Evolutionary conservation across 2,113 vertebrate species (phyloP).

Genomic region (Embiotoca jacksoni): DNA sequence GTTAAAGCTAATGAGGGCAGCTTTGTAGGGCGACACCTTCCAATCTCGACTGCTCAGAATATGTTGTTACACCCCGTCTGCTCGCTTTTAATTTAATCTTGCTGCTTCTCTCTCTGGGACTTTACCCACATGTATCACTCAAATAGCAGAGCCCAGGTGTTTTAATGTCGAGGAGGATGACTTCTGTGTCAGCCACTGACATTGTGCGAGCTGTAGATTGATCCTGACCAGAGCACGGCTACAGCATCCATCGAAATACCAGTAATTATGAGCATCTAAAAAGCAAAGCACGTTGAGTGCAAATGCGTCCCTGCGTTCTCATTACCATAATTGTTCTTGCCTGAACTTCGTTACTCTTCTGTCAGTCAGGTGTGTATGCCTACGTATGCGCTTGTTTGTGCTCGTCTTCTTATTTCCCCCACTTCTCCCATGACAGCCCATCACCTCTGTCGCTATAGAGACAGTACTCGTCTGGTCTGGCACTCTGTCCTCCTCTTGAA

Average conservation of each 20-base stretch:
- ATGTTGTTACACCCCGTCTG: not conserved
- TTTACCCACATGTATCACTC: constrained; percentile 1
- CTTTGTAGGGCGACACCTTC: not conserved
- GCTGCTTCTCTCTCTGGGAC: constrained; percentile 4
- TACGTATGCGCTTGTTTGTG: not conserved
- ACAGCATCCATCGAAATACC: constrained; percentile 24
- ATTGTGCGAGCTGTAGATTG: constrained; percentile 21
- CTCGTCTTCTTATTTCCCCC: constrained; percentile 5
- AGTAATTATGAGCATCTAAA: constrained; percentile 41
- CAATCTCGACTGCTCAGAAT: constrained; percentile 1
- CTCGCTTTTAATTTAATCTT: constrained; percentile 26
- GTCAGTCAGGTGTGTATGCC: constrained; percentile 21
- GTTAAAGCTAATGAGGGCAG: constrained; percentile 3
- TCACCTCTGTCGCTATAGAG: constrained; percentile 69
- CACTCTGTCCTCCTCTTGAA: constrained; percentile 51
- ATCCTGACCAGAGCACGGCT: constrained; percentile 18
- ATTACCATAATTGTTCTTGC: constrained; percentile 25
- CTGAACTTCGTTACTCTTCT: constrained; percentile 27
- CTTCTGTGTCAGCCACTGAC: constrained; percentile 43
- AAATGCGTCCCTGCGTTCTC: constrained; percentile 13
- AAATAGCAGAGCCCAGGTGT: constrained; percentile 31
- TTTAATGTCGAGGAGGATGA: constrained; percentile 29
- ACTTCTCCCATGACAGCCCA: constrained; percentile 51
- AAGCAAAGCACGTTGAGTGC: not conserved
- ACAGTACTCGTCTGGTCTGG: constrained; percentile 44